A percentile compares a stretch with the other conserved stretches of the same genome.
phyloP scores from a whole-genome alignment of 2,888 invertebrate genomes.

The Luperina nickerlii region DNA sequence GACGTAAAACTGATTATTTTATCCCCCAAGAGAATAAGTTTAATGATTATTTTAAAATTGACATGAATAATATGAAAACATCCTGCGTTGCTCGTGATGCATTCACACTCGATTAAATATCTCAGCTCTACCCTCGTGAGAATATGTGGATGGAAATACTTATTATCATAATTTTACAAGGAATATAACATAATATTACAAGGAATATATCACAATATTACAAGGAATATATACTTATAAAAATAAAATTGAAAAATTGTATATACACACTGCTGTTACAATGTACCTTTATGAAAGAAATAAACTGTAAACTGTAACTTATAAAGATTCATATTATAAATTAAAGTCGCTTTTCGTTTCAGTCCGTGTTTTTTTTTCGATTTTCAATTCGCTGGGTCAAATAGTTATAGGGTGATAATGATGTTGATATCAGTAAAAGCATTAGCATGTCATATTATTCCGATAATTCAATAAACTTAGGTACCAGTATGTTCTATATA shows the following conservation, averaged over 20 bases:
- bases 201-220: not conserved
- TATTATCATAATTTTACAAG: constrained; percentile 8
- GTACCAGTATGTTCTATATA: not conserved
- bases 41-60: constrained; percentile 42
- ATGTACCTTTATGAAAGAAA: too few species aligned
- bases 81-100: constrained; percentile 12
- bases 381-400: too few species aligned
- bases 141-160: constrained; percentile 2
- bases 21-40: constrained; percentile 31
- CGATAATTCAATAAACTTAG: constrained; percentile 18
- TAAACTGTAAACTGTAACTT: too few species aligned
- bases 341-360: not conserved
- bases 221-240: not conserved
- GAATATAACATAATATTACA: not conserved
- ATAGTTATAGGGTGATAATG: not conserved
- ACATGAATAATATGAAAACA: constrained; percentile 16
- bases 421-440: not conserved
- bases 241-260: too few species aligned
- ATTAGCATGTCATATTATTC: constrained; percentile 4
- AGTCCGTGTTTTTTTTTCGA: too few species aligned
- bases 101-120: constrained; percentile 37
- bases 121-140: constrained; percentile 2
- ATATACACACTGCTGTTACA: too few species aligned
- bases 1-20: constrained; percentile 39
- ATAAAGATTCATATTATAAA: not conserved